Evolutionary conservation across 2,888 invertebrate species (phyloP).

Genomic region (Rhagonycha fulva): DNA sequence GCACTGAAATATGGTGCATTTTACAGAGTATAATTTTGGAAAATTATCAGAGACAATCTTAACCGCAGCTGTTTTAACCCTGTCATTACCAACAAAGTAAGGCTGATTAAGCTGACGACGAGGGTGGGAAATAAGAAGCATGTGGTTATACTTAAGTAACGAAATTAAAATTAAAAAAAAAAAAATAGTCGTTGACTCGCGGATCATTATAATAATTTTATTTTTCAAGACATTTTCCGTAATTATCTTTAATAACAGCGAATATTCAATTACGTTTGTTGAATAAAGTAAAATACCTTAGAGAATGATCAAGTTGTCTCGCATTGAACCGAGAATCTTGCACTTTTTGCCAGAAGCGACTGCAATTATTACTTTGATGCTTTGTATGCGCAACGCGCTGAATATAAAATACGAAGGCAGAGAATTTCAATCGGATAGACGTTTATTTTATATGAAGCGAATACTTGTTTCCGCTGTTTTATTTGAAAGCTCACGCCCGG

Average conservation of each 20-base stretch:
- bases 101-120: background rate
- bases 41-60: background rate
- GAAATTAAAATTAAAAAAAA: background rate
- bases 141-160: background rate
- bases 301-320: slow-evolving; percentile 22
- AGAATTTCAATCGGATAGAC: slow-evolving; percentile 25
- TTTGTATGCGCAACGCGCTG: slow-evolving; percentile 25
- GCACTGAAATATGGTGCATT: background rate
- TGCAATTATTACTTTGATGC: slow-evolving; percentile 27
- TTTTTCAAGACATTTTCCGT: background rate
- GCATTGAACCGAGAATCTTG: slow-evolving; percentile 13
- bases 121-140: background rate
- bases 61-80: background rate
- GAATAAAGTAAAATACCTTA: slow-evolving; percentile 9
- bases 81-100: background rate
- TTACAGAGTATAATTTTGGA: background rate
- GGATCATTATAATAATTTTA: background rate
- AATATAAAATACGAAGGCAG: slow-evolving; percentile 22
- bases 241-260: background rate
- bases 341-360: slow-evolving; percentile 19
- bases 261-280: slow-evolving; percentile 2
- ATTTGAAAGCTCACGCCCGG: slow-evolving; percentile 25
- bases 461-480: slow-evolving; percentile 27
- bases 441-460: slow-evolving; percentile 27
- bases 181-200: background rate